These are phyloP conservation scores for Panopea generosa DNA, from an alignment of 2,888 invertebrate species.

Conservation along the genomic window DNA sequence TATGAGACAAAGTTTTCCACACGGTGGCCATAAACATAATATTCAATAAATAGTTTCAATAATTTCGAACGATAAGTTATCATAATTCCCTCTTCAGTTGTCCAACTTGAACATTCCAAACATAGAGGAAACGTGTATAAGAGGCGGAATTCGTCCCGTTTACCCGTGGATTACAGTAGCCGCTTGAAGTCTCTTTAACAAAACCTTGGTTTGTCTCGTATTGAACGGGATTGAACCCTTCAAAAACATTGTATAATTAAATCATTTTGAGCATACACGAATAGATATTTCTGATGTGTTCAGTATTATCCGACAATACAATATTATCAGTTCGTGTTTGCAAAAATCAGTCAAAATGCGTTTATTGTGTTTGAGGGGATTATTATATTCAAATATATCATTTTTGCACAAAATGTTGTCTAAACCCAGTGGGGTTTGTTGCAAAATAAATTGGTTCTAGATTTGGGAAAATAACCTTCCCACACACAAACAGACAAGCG, in stretches of 20 bases:
- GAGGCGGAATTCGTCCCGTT: slow-evolving; percentile 25
- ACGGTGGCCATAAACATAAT: no score
- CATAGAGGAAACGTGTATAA: slow-evolving; percentile 13
- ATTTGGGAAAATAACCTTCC: no score
- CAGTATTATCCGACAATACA: slow-evolving; percentile 7
- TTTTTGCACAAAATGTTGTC: neutral
- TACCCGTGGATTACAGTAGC: slow-evolving; percentile 31
- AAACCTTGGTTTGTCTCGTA: slow-evolving; percentile 32
- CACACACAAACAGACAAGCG: no score
- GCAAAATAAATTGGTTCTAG: no score
- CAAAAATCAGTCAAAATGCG: neutral
- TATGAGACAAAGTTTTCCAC: no score
- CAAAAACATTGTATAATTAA: slow-evolving; percentile 28
- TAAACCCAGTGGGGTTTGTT: neutral
- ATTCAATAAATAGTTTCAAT: slow-evolving; percentile 26
- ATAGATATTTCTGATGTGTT: slow-evolving; percentile 2
- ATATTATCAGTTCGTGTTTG: slow-evolving; percentile 2
- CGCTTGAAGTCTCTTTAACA: slow-evolving; percentile 34
- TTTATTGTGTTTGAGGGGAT: neutral
- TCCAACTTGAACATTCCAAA: slow-evolving; percentile 10
- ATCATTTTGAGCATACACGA: slow-evolving; percentile 1
- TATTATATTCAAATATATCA: slow-evolving; percentile 1
- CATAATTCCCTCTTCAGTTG: slow-evolving; percentile 16
- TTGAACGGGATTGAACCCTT: slow-evolving; percentile 17
- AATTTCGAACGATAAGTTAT: slow-evolving; percentile 14